These are phyloP conservation scores for Scaptodrosophila latifasciaeformis DNA, from an alignment of 2,888 invertebrate species.

Conservation along the genomic window DNA sequence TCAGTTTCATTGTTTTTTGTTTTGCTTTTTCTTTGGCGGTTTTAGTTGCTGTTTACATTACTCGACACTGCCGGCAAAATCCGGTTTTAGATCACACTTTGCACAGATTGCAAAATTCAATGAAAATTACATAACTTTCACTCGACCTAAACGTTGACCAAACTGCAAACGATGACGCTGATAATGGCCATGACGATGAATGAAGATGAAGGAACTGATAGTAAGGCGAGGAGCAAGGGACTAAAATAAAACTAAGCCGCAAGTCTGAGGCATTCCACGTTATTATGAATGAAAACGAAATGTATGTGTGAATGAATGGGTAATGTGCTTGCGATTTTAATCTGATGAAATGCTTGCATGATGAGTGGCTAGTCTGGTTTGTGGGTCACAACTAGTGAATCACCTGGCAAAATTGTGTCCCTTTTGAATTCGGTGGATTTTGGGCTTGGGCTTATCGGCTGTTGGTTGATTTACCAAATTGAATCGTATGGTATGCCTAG, in stretches of 20 bases:
- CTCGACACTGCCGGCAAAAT: conserved; percentile 31
- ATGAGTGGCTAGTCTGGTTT: not conserved
- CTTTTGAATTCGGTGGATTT: too few species aligned
- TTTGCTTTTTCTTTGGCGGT: conserved; percentile 5
- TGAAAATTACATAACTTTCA: conserved; percentile 68
- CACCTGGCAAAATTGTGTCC: conserved; percentile 30
- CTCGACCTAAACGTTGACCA: conserved; percentile 30
- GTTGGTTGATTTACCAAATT: too few species aligned
- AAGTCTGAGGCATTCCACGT: conserved; percentile 33
- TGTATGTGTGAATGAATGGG: conserved; percentile 33
- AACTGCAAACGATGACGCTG: conserved; percentile 21
- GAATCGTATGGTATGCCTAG: conserved; percentile 49
- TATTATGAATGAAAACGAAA: conserved; percentile 32
- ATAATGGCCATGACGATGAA: conserved; percentile 44
- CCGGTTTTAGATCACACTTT: conserved; percentile 52
- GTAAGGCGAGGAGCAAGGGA: too few species aligned
- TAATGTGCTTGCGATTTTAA: not conserved
- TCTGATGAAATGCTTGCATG: conserved; percentile 27
- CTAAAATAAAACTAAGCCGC: conserved; percentile 49
- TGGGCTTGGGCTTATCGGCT: not conserved
- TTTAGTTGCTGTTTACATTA: not conserved
- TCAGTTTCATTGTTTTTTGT: not conserved
- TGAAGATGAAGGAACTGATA: too few species aligned
- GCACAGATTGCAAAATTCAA: conserved; percentile 53
- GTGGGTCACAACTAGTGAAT: conserved; percentile 48